Percentiles rank a stretch among this genome's conserved stretches.
Conservation (phyloP, 2,797 vertebrate genomes). For the Chaunax sp. region DNA sequence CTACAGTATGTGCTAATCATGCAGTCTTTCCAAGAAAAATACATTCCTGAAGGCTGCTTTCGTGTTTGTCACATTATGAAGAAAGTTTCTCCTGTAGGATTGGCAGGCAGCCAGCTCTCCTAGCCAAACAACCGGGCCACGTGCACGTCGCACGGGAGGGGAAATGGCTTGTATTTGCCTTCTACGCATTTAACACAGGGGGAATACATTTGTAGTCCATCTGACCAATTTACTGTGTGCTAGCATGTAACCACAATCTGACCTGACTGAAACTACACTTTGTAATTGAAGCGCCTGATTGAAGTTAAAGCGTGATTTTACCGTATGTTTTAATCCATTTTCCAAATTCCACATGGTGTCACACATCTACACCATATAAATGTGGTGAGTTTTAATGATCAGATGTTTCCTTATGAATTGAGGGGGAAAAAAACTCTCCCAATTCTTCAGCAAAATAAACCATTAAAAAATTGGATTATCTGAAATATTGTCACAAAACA, state of each 20-base stretch:
- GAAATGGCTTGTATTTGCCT: slow-evolving; percentile 38
- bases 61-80: slow-evolving; percentile 75
- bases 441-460: not conserved
- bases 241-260: slow-evolving; percentile 10
- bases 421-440: not conserved
- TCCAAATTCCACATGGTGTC: not conserved
- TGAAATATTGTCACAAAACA: not conserved
- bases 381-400: not conserved
- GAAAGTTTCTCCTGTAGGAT: slow-evolving; percentile 57
- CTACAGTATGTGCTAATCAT: slow-evolving; percentile 68
- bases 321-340: not conserved
- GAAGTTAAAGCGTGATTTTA: not conserved
- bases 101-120: slow-evolving; percentile 64
- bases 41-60: slow-evolving; percentile 76
- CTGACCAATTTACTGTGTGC: slow-evolving; percentile 1
- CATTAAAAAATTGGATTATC: not conserved
- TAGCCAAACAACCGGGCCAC: slow-evolving; percentile 62
- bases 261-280: not conserved
- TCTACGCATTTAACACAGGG: slow-evolving; percentile 50
- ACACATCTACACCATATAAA: not conserved
- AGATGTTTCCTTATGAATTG: not conserved
- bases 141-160: slow-evolving; percentile 47
- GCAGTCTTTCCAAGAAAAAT: slow-evolving; percentile 71
- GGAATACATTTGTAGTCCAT: slow-evolving; percentile 44
- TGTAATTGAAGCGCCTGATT: not conserved